Evolutionary conservation across 2,888 invertebrate species (phyloP).

Genomic region (Callinectes sapidus): DNA sequence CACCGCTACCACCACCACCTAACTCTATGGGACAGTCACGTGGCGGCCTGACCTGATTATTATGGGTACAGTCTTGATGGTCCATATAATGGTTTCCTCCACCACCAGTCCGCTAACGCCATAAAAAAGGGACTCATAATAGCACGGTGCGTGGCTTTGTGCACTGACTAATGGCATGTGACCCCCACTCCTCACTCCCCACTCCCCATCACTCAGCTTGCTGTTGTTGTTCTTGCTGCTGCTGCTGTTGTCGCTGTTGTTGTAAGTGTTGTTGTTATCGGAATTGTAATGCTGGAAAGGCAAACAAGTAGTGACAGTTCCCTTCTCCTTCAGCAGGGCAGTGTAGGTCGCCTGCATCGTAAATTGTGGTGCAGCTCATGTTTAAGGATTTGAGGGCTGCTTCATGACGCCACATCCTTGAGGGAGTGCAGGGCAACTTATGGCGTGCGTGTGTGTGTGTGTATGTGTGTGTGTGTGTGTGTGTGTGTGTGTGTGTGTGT

Average conservation of each 20-base stretch:
- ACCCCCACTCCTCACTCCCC: background rate
- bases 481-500: constrained; percentile 22
- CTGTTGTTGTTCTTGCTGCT: background rate
- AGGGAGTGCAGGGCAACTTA: background rate
- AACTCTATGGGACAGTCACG: constrained; percentile 22
- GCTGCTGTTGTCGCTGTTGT: background rate
- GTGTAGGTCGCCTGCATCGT: background rate
- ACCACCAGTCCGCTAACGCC: constrained; percentile 20
- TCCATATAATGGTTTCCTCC: constrained; percentile 12
- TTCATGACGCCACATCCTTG: background rate
- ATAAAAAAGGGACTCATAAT: constrained; percentile 30
- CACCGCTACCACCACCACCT: background rate
- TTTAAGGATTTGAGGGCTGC: background rate
- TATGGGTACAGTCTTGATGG: constrained; percentile 36
- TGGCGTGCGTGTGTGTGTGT: constrained; percentile 12
- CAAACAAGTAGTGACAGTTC: background rate
- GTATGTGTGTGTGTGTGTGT: constrained; percentile 35
- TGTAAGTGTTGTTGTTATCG: background rate
- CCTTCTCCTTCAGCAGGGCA: background rate
- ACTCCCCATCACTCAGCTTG: background rate
- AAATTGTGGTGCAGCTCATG: background rate
- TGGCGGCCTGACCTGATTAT: constrained; percentile 36
- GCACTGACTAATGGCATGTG: constrained; percentile 19
- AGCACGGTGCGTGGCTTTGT: constrained; percentile 17
- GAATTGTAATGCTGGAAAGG: background rate